Evolutionary conservation across 2,888 invertebrate species (phyloP).

Genomic region (Thelaira solivaga): DNA sequence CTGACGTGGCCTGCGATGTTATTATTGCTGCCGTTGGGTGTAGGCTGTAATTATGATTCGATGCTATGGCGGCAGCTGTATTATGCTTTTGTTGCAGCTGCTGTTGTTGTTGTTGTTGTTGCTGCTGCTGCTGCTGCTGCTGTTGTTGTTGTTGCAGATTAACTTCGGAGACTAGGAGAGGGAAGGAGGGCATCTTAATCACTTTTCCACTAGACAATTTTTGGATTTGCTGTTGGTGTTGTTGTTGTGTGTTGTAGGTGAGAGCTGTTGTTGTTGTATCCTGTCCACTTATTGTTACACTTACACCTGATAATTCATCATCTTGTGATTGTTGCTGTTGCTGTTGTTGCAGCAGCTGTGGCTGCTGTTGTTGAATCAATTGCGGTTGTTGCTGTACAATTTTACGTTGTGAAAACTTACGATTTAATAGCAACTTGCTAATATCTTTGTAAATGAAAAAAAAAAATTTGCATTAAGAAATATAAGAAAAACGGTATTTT

Average conservation of each 20-base stretch:
- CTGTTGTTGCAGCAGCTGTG: conserved; percentile 67
- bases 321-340: conserved; percentile 68
- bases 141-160: conserved; percentile 68
- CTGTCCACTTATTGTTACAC: conserved; percentile 63
- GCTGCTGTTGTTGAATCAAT: conserved; percentile 65
- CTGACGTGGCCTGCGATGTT: conserved; percentile 71
- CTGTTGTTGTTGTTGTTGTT: conserved; percentile 64
- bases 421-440: conserved; percentile 73
- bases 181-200: conserved; percentile 75
- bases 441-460: conserved; percentile 68
- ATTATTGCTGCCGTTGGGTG: conserved; percentile 75
- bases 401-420: conserved; percentile 74
- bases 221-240: conserved; percentile 70
- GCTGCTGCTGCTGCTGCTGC: conserved; percentile 67
- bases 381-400: conserved; percentile 71
- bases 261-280: conserved; percentile 50
- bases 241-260: conserved; percentile 60
- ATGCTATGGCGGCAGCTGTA: conserved; percentile 73
- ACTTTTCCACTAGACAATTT: conserved; percentile 70
- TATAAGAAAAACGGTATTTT: not conserved
- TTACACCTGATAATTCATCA: conserved; percentile 68
- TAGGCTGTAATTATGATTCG: conserved; percentile 77
- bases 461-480: conserved; percentile 13
- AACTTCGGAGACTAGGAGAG: conserved; percentile 74
- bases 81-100: conserved; percentile 68